Percentiles rank a stretch among this genome's conserved stretches.
These are phyloP conservation scores for Carassius gibelio DNA, from an alignment of 2,113 vertebrate species.

Conservation along the genomic window DNA sequence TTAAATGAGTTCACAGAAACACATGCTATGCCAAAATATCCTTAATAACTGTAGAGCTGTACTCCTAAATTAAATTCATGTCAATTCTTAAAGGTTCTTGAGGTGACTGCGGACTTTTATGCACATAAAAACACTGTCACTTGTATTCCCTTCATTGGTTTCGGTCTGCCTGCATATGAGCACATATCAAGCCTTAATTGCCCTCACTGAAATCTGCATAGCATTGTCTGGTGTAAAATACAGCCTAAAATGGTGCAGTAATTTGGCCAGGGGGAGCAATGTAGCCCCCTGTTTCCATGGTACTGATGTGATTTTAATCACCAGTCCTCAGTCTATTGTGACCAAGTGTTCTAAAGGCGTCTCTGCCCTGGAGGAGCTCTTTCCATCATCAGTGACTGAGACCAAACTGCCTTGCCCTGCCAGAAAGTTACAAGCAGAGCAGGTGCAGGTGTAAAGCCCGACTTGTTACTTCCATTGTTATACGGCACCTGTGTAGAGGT, in stretches of 20 bases:
- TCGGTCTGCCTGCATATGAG: constrained; percentile 35
- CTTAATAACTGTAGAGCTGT: too few relatives aligned
- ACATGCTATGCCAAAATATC: not conserved
- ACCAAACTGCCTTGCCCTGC: constrained; percentile 38
- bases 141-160: constrained; percentile 43
- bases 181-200: constrained; percentile 61
- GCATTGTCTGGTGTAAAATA: constrained; percentile 65
- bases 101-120: constrained; percentile 13
- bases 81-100: constrained; percentile 8
- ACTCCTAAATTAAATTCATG: not conserved
- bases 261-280: constrained; percentile 66
- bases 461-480: constrained; percentile 32
- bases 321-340: constrained; percentile 44
- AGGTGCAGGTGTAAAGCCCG: constrained; percentile 42
- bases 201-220: constrained; percentile 60
- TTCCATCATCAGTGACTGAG: constrained; percentile 46
- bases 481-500: constrained; percentile 37
- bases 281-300: constrained; percentile 59
- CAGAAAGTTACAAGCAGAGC: constrained; percentile 30
- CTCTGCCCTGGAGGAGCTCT: constrained; percentile 31
- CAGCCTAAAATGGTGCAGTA: constrained; percentile 55
- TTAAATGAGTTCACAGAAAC: not conserved
- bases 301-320: constrained; percentile 72
- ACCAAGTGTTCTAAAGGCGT: constrained; percentile 44
- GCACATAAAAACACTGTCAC: not conserved